phyloP scores from a whole-genome alignment of 64 coral and sea anemone species.

The Porites lutea region DNA sequence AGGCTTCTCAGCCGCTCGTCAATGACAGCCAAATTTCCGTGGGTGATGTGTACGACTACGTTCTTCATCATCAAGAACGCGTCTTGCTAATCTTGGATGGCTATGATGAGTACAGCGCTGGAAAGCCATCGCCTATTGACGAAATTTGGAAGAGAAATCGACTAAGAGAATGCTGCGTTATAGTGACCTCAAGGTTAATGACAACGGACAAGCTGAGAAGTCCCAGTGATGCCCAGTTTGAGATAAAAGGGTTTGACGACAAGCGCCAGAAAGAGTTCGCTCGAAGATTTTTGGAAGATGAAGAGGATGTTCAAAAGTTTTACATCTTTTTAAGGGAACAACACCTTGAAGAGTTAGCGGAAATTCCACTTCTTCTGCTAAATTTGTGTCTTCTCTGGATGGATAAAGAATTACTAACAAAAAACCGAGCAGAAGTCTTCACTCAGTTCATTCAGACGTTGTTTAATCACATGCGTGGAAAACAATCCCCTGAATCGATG shows the following conservation, averaged over 20 bases:
- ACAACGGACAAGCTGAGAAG: not conserved
- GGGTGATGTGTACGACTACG: not conserved
- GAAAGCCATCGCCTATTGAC: not conserved
- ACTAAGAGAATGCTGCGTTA: not conserved
- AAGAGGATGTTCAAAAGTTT: slow-evolving; percentile 21
- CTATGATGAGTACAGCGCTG: slow-evolving; percentile 44
- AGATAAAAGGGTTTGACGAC: slow-evolving; percentile 37
- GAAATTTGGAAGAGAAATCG: not conserved
- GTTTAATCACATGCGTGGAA: not conserved
- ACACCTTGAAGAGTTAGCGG: not conserved
- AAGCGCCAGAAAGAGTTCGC: slow-evolving; percentile 6
- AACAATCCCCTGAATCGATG: not conserved
- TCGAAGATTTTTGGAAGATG: slow-evolving; percentile 7
- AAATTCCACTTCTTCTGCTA: slow-evolving; percentile 58
- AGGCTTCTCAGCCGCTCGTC: not conserved
- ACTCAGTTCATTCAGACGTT: slow-evolving; percentile 2
- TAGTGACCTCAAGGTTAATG: slow-evolving; percentile 2
- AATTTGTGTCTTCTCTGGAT: slow-evolving; percentile 53
- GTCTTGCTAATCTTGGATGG: slow-evolving; percentile 55
- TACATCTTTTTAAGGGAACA: not conserved
- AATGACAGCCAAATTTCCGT: not conserved
- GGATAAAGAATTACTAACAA: slow-evolving; percentile 27
- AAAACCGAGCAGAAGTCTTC: slow-evolving; percentile 37
- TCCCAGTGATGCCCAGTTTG: not conserved
- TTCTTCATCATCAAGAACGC: slow-evolving; percentile 16